phyloP scores from a whole-genome alignment of 2,797 vertebrate species.

The Malacoraja senta region DNA sequence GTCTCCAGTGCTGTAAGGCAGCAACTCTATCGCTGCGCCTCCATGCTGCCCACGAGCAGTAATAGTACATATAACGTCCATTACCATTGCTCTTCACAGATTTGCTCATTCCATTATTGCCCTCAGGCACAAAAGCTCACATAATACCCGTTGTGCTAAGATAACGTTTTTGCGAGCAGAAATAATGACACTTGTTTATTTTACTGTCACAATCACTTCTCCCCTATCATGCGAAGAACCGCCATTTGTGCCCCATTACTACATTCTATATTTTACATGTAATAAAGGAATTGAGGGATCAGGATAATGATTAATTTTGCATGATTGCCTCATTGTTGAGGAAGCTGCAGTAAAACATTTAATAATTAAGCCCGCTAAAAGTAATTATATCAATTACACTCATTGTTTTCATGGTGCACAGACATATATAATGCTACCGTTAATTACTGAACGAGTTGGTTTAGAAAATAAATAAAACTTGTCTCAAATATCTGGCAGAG shows the following conservation, averaged over 20 bases:
- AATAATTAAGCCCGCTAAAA: not conserved
- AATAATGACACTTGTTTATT: not conserved
- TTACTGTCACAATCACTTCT: not conserved
- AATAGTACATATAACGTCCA: not conserved
- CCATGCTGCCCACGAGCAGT: not conserved
- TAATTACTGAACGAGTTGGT: not conserved
- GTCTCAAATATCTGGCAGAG: not conserved
- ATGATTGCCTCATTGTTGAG: not conserved
- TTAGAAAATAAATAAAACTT: not conserved
- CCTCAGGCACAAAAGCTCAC: not conserved
- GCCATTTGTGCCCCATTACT: not conserved
- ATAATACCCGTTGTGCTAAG: not conserved
- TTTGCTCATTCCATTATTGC: not conserved
- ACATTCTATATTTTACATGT: not conserved
- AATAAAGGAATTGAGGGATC: not conserved
- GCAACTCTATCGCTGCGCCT: no score
- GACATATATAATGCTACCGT: not conserved
- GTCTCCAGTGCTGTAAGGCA: no score
- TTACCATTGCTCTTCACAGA: not conserved
- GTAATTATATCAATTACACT: not conserved
- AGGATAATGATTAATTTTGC: constrained; percentile 1
- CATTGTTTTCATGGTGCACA: not conserved
- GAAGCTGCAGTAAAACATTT: not conserved
- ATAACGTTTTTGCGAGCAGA: not conserved
- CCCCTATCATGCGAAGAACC: not conserved